Conservation (phyloP, 2,113 vertebrate genomes). For the Cricetomys ansorgei region DNA sequence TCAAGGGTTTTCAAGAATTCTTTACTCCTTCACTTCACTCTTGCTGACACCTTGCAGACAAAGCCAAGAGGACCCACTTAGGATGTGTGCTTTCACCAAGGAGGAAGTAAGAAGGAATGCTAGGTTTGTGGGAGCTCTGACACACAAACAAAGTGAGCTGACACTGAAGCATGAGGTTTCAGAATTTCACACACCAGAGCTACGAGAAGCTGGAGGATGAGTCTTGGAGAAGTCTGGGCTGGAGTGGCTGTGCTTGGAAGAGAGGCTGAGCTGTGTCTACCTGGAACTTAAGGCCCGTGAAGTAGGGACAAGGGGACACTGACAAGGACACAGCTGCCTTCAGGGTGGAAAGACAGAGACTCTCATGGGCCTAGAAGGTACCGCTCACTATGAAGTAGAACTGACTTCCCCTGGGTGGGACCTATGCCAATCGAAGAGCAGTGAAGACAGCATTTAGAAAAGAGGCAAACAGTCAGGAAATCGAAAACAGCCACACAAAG, state of each 20-base stretch:
- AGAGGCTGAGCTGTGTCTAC: not conserved
- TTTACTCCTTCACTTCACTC: not conserved
- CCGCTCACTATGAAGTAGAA: no score
- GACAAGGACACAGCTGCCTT: not conserved
- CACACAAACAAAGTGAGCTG: not conserved
- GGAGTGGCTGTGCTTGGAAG: not conserved
- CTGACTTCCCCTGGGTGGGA: not conserved
- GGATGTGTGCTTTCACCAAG: not conserved
- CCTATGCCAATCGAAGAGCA: not conserved
- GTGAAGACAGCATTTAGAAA: accelerated
- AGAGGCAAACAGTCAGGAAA: not conserved
- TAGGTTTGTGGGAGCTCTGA: not conserved
- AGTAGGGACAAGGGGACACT: not conserved
- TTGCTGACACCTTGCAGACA: not conserved
- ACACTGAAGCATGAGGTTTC: accelerated
- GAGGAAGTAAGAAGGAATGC: not conserved
- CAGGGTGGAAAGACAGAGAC: not conserved
- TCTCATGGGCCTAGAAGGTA: accelerated
- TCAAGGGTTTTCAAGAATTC: not conserved
- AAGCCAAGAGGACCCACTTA: not conserved
- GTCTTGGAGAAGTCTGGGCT: not conserved
- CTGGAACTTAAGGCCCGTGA: not conserved
- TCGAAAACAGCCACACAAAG: not conserved
- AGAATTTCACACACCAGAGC: not conserved
- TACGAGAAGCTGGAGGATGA: not conserved